Conservation (phyloP, 2,797 vertebrate species). For the Gymnopithys bicolor region DNA sequence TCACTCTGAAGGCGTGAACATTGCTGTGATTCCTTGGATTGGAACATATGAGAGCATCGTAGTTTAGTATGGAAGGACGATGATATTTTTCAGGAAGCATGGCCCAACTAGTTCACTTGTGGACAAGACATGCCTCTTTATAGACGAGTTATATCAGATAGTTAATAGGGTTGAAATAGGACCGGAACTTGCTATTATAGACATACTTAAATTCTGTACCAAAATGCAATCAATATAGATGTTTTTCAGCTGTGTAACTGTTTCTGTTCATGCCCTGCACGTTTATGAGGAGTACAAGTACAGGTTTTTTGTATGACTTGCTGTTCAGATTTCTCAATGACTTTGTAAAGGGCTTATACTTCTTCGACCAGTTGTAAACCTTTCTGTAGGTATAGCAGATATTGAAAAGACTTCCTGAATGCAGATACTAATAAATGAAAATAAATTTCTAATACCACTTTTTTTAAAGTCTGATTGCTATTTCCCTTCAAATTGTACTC, state of each 20-base stretch:
- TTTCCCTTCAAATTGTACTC: not conserved
- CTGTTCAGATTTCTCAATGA: not conserved
- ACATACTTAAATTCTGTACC: not conserved
- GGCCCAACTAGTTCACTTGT: not conserved
- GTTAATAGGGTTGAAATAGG: not conserved
- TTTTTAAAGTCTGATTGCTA: not conserved
- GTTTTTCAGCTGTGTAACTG: not conserved
- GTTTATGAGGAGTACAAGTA: not conserved
- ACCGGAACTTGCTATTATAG: not conserved
- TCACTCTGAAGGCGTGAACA: not conserved
- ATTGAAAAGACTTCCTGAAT: not conserved
- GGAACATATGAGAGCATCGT: not conserved
- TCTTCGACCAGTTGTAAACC: not conserved
- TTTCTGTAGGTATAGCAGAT: not conserved
- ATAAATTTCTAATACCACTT: constrained; percentile 6
- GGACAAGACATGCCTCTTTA: not conserved
- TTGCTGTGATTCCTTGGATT: not conserved
- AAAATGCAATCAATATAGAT: not conserved
- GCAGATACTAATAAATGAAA: not conserved
- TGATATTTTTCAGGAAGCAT: not conserved
- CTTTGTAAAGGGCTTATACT: not conserved
- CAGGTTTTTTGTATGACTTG: not conserved
- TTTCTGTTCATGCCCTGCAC: not conserved
- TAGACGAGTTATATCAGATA: not conserved
- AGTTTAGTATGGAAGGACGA: not conserved